Base-by-base conservation (phyloP, 2,888 invertebrate species). In the Chorisops tibialis region DNA sequence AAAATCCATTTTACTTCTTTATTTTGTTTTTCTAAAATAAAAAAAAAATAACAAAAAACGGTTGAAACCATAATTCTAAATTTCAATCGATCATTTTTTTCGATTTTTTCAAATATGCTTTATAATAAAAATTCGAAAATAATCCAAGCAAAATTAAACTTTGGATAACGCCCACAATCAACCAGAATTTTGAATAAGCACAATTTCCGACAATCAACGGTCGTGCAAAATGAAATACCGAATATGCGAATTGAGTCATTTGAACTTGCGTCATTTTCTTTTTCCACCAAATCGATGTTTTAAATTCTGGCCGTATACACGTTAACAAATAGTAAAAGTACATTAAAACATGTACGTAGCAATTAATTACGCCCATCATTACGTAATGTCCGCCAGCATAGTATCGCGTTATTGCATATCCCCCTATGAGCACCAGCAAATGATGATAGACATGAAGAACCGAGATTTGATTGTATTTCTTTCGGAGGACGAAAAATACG, bases 191-290 rank as follows among this genome's bases (percentile, higher is more conserved):
- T 1, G 88, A 87, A 68, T 81, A 87, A 0, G 68, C 79, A 68
- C 88, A 89, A 65, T 83, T 81, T 70, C 35, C 72, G 74, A 70
- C 84, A 79, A 0, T 81, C 68, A 35, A 83, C 63, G 9, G 74
- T 68, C 0, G 72, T 64, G 75, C 81, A 82, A 72, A 86, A 67
- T 87, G 86, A 0, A 85, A 60, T 0, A 83, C 75, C 35, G 85
- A 77, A 64, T 83, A 70, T 30, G 84, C 76, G 71, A 90, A 90
- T 72, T 90, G 90, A 0, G 85, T 85, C 73, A 94, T 83, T 79
- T 94, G 94, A 68, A 93, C 72, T 71, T 88, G 89, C 0, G 94
- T 94, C 64, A 94, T 87, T 70, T 89, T 83, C 67, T 88, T 89
- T 74, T 94, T 94, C 88, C 92, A 89, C 88, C 89, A 89, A 1